Base-by-base conservation (phyloP, 2,113 vertebrate genomes). In the Madoqua kirkii region DNA sequence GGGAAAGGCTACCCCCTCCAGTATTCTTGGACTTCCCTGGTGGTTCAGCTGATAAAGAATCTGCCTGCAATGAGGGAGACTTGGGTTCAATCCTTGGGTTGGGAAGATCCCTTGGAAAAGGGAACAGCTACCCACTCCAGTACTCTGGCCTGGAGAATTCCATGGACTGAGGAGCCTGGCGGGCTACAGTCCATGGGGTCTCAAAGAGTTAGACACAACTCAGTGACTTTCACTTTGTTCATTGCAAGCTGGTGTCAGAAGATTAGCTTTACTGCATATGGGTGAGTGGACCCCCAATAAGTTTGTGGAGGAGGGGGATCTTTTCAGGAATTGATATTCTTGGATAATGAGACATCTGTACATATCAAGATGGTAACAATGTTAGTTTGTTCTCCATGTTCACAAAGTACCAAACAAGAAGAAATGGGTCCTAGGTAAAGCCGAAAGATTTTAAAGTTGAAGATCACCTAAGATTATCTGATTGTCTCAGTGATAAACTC, bases 321-420 rank as follows among this genome's bases (percentile, higher is more conserved):
- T 33, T 82, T 4, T 55, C 0, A 0, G n/a, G 52, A 45, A 54
- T 23, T 25, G 9, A 54, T 55, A 48, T 43, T 59, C 10, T 88
- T n/a, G 9, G 27, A 55, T 55, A 7, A 84, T 43, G 59, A 50
- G 31, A 36, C 25, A 7, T 33, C 64, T 57, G 19, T 6, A 52
- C 15, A 3, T 33, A n/a, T 31, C 87, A 67, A 74, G 25, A 59
- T 8, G 6, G 29, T 76, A 36, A 60, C 60, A 60, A 21, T 78
- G 36, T 54, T 86, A 17, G 17, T 29, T 25, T 91, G 59, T 78
- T 81, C 54, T 90, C 33, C 17, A 4, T 1, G 3, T 79, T 94
- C 95, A 85, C 31, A 87, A 89, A 96, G n/a, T n/a, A 64, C 29
- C 54, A 93, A 88, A 40, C 23, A 57, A 95, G 45, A 52, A 95